phyloP scores from a whole-genome alignment of 2,888 invertebrate genomes.

The Andrena chrysosceles region DNA sequence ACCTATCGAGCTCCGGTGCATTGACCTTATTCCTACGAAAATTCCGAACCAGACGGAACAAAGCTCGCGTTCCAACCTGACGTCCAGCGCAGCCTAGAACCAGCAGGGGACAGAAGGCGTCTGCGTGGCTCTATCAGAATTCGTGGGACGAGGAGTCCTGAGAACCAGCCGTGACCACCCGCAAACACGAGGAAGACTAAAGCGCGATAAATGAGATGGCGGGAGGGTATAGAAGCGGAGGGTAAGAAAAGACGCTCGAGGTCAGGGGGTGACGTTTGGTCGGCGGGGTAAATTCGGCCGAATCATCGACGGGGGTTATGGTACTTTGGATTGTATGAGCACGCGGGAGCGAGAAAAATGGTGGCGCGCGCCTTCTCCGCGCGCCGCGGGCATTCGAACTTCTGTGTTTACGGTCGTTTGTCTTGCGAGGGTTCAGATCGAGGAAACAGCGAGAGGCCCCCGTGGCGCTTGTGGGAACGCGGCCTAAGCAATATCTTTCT shows the following conservation, averaged over 20 bases:
- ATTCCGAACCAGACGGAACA: neutral
- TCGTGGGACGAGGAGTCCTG: constrained; percentile 53
- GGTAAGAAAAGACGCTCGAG: constrained; percentile 60
- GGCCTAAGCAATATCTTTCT: constrained; percentile 47
- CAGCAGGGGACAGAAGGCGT: neutral
- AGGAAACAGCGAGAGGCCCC: constrained; percentile 83
- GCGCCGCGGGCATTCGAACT: constrained; percentile 44
- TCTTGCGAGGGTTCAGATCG: constrained; percentile 62
- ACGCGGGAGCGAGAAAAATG: constrained; percentile 28
- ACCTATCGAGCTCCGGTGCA: neutral
- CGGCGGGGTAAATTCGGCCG: constrained; percentile 42
- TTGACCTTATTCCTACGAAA: neutral
- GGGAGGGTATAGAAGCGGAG: constrained; percentile 18
- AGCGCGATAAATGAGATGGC: constrained; percentile 22
- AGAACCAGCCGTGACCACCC: constrained; percentile 47
- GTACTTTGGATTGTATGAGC: constrained; percentile 38
- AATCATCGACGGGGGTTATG: constrained; percentile 61
- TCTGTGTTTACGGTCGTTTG: constrained; percentile 59
- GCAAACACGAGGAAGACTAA: constrained; percentile 44
- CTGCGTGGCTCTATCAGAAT: neutral
- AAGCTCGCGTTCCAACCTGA: constrained; percentile 2
- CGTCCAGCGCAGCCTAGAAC: neutral
- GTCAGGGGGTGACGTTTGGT: constrained; percentile 56
- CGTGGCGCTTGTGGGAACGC: constrained; percentile 70
- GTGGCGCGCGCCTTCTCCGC: constrained; percentile 23